Base-by-base conservation (phyloP, 2,888 invertebrate genomes). In the Xestoiulus laeticollis region DNA sequence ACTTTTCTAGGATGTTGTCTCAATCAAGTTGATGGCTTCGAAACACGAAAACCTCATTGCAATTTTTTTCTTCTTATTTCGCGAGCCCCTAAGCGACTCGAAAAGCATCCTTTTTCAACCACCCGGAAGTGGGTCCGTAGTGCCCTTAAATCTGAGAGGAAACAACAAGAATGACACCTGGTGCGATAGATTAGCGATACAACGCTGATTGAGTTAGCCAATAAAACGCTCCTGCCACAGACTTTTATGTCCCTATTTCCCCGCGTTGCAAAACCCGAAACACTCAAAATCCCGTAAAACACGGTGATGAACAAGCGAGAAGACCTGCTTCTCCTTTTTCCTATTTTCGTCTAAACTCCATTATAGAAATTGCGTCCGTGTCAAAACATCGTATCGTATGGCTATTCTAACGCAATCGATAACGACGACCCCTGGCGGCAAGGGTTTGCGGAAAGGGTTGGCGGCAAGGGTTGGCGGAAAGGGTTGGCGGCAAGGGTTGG, bases 11-110 rank as follows among this genome's bases (percentile, higher is more conserved):
- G 48, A 48, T 59, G 59, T 59, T 59, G 59, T 59, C 59, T 59
- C 59, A 59, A 59, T 59, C 59, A 59, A 59, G 59, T 59, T 59
- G 59, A 59, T 59, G 59, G 59, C 59, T n/a, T 16, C 59, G 38
- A 59, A 59, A 59, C 59, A 59, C 59, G 59, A 59, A 59, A 59
- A 59, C 19, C 59, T 59, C 59, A 59, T 59, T 59, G 38, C 38
- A 38, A 8, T 38, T 38, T 38, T 8, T n/a, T n/a, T n/a, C n/a
- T n/a, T n/a, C n/a, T n/a, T n/a, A n/a, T n/a, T n/a, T n/a, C n/a
- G n/a, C n/a, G n/a, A n/a, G 38, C 38, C 38, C 38, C 38, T 8
- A 8, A 38, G 38, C 38, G 38, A 8, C n/a, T n/a, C 38, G 8
- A 38, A 38, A 8, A 38, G 38, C 6, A 38, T 5, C n/a, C n/a